Conservation (phyloP, 2,888 invertebrate genomes). For the Leptinotarsa peninsularis region DNA sequence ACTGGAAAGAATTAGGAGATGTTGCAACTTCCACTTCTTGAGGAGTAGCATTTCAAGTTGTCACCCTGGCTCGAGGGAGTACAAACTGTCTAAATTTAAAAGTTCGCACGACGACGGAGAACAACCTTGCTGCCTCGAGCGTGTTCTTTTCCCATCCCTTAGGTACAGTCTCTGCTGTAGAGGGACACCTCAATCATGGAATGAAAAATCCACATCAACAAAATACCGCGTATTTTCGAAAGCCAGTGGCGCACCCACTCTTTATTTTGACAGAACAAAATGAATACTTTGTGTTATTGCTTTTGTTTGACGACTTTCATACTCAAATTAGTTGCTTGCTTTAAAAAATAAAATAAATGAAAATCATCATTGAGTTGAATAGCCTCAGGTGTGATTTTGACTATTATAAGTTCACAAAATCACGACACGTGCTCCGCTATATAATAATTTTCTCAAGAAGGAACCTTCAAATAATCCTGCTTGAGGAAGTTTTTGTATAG, state of each 20-base stretch:
- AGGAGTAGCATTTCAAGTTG: constrained; percentile 41
- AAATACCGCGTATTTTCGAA: constrained; percentile 23
- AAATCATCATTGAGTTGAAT: too few species aligned
- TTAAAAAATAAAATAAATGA: too few species aligned
- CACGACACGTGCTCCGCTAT: too few species aligned
- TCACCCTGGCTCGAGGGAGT: constrained; percentile 40
- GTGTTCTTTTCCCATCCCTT: constrained; percentile 34
- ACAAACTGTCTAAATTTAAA: constrained; percentile 55
- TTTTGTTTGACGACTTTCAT: too few species aligned
- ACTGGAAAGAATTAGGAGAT: constrained; percentile 41
- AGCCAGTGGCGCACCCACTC: background rate
- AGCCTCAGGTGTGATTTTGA: too few species aligned
- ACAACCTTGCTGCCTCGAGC: constrained; percentile 36
- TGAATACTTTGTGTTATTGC: too few species aligned
- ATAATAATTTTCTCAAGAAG: too few species aligned
- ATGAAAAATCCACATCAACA: constrained; percentile 32
- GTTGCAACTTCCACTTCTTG: constrained; percentile 39
- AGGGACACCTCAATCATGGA: constrained; percentile 33
- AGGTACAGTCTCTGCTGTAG: constrained; percentile 25
- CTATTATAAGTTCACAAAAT: too few species aligned
- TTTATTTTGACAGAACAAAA: background rate
- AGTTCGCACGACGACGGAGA: constrained; percentile 48
- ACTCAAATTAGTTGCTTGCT: too few species aligned
- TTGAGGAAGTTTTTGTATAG: too few species aligned
- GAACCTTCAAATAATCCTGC: too few species aligned